Percentiles rank a stretch among this genome's conserved stretches.
Evolutionary conservation across 92 coral and sea anemone genomes (phyloP).

Genomic region (Palythoa grandiflora): DNA sequence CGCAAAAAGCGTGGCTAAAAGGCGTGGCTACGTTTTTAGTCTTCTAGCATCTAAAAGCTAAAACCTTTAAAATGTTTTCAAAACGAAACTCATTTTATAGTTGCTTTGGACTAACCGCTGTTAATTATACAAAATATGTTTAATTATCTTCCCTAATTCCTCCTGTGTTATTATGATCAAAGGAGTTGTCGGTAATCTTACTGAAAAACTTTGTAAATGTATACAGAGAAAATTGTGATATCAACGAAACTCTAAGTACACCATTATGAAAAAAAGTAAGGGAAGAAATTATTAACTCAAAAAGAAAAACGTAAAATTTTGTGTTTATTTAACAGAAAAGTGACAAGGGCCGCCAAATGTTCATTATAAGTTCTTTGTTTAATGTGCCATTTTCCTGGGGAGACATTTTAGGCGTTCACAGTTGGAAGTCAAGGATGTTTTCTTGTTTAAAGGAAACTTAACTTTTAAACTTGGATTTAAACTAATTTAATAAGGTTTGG

Average conservation of each 20-base stretch:
- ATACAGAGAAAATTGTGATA: background rate
- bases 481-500: background rate
- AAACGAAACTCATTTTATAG: background rate
- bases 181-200: background rate
- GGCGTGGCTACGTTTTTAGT: background rate
- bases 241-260: background rate
- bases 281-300: background rate
- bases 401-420: background rate
- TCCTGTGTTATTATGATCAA: background rate
- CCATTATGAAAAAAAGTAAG: background rate
- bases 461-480: background rate
- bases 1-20: background rate
- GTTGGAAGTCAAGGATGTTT: slow-evolving; percentile 9
- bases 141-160: background rate
- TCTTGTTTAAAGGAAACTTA: slow-evolving; percentile 24
- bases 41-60: slow-evolving; percentile 9
- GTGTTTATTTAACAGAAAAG: background rate
- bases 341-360: background rate
- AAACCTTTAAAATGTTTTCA: slow-evolving; percentile 13
- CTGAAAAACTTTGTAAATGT: background rate
- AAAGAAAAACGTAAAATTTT: background rate
- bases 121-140: background rate
- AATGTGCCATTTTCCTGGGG: background rate
- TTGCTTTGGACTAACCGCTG: background rate
- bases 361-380: background rate